Evolutionary conservation across 2,113 vertebrate genomes (phyloP).

Genomic region (Syrrhaptes paradoxus): DNA sequence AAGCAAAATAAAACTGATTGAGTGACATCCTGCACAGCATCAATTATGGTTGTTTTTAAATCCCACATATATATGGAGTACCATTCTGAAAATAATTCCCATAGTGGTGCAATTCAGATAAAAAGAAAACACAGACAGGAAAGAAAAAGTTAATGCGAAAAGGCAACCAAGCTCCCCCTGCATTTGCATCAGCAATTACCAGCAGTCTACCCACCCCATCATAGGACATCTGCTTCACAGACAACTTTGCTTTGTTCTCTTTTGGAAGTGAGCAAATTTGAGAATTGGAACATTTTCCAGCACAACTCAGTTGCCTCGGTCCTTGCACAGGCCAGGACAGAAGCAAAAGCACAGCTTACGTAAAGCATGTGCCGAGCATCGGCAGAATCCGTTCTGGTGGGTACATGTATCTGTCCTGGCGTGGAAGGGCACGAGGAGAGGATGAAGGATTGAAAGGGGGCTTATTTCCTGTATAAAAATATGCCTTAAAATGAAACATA

Average conservation of each 20-base stretch:
- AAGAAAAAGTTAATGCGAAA: constrained; percentile 54
- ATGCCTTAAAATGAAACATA: background rate
- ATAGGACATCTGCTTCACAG: background rate
- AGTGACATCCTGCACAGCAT: constrained; percentile 78
- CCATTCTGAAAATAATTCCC: constrained; percentile 75
- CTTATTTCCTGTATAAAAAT: constrained; percentile 19
- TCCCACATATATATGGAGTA: constrained; percentile 68
- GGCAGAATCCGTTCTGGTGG: background rate
- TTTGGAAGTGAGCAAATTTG: background rate
- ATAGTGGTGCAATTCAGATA: constrained; percentile 67
- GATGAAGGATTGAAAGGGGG: background rate
- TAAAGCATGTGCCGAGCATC: background rate
- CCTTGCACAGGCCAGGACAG: background rate
- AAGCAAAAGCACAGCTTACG: background rate
- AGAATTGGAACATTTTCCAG: background rate
- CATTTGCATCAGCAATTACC: constrained; percentile 8
- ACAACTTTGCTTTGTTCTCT: background rate
- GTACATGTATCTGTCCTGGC: background rate
- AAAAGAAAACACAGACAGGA: constrained; percentile 1
- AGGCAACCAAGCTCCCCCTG: constrained; percentile 42
- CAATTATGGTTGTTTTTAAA: constrained; percentile 52
- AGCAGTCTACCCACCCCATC: background rate
- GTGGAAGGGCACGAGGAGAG: background rate
- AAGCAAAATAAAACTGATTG: constrained; percentile 75
- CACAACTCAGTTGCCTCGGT: background rate